Percentiles rank a stretch among this genome's conserved stretches.
Conservation (phyloP, 2,113 vertebrate genomes). For the Arothron firmamentum region DNA sequence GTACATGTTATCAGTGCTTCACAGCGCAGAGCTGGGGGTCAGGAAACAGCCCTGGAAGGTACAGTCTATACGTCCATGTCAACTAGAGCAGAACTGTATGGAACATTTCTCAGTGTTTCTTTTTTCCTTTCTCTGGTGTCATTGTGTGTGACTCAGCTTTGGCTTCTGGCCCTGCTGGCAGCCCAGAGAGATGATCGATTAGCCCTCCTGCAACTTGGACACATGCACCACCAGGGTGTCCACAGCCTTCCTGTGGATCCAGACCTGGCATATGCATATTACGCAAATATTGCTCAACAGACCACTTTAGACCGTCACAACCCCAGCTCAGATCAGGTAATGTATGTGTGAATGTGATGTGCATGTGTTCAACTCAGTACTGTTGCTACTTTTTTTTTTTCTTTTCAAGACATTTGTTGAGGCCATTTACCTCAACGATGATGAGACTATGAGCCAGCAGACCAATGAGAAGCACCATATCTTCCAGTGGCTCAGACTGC, state of each 20-base stretch:
- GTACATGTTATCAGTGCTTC: slow-evolving; percentile 68
- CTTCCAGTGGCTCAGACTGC: slow-evolving; percentile 78
- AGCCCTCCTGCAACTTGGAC: slow-evolving; percentile 71
- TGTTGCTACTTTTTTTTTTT: not conserved
- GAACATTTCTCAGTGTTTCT: not conserved
- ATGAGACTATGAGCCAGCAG: slow-evolving; percentile 68
- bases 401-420: slow-evolving; percentile 72
- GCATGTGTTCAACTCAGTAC: not conserved
- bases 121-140: not conserved
- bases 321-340: slow-evolving; percentile 70
- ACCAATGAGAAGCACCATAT: slow-evolving; percentile 74
- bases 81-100: not conserved
- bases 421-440: slow-evolving; percentile 69
- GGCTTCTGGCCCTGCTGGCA: slow-evolving; percentile 69
- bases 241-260: slow-evolving; percentile 55
- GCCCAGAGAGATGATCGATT: slow-evolving; percentile 74
- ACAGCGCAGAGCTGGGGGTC: slow-evolving; percentile 69
- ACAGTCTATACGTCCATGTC: slow-evolving; percentile 3
- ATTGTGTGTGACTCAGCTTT: slow-evolving; percentile 61
- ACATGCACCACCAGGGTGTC: slow-evolving; percentile 70
- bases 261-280: slow-evolving; percentile 77
- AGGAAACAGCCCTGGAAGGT: slow-evolving; percentile 66
- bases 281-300: slow-evolving; percentile 75
- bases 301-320: slow-evolving; percentile 64
- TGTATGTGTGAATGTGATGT: not conserved